Evolutionary conservation across 1,140 invertebrate genomes (phyloP).

Genomic region (Watersipora subatra): DNA sequence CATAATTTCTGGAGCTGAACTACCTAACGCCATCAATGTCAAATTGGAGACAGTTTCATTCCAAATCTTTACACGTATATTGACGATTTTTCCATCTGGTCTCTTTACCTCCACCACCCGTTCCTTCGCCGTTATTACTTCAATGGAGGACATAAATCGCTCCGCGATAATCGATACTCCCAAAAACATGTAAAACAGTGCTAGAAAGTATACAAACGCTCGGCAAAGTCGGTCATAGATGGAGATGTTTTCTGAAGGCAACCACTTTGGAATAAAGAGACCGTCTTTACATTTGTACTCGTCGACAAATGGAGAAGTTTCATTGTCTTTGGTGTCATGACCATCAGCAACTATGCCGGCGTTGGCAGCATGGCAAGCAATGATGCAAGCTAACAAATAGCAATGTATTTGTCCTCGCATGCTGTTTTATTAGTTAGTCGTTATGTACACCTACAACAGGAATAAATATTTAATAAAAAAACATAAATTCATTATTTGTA

Average conservation of each 20-base stretch:
- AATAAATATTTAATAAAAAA: no score
- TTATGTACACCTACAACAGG: no score
- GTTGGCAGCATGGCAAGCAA: no score
- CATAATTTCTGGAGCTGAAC: slow-evolving; percentile 48
- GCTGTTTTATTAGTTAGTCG: no score
- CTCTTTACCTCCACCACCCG: slow-evolving; percentile 38
- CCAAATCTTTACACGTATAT: slow-evolving; percentile 34
- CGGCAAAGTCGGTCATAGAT: slow-evolving; percentile 42
- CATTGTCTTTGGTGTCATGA: slow-evolving; percentile 9
- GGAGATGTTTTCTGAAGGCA: slow-evolving; percentile 47
- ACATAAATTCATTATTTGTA: no score
- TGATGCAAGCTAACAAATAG: no score
- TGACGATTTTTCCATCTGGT: slow-evolving; percentile 43
- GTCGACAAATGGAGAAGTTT: slow-evolving; percentile 13
- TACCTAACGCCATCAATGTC: slow-evolving; percentile 50
- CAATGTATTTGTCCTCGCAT: no score
- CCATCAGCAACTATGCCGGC: no score
- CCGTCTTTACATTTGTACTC: slow-evolving; percentile 36
- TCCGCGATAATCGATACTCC: slow-evolving; percentile 50
- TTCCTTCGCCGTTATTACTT: slow-evolving; percentile 53
- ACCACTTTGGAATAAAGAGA: slow-evolving; percentile 37
- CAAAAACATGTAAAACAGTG: slow-evolving; percentile 46
- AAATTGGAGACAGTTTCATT: slow-evolving; percentile 52
- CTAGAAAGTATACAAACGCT: slow-evolving; percentile 44
- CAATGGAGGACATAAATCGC: slow-evolving; percentile 52